Evolutionary conservation across 2,797 vertebrate species (phyloP), one percentile per base, ranked within the genome.

Genomic region (Syndactyla subalaris): DNA sequence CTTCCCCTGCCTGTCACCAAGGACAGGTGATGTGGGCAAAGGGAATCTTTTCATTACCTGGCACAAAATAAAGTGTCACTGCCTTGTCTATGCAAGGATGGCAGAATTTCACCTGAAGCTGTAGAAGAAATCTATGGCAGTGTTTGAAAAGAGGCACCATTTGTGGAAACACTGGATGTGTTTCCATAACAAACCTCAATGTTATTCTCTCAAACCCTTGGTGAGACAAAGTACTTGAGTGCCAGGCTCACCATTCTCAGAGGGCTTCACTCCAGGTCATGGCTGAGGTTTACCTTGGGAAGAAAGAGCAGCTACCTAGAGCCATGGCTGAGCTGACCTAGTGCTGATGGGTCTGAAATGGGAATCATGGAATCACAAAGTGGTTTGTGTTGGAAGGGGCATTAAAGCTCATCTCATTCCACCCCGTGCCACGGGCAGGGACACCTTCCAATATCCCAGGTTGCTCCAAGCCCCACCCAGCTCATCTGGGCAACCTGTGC

Each of bases 291-390:
- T 61, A 51, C 29, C 57, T 12, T 16, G 6, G 14, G 15, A 4
- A 9, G 46, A n/a, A 36, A 10, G 34, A 2, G 9, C 43, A 36
- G 67, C 20, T 3, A 1, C 16, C 2, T 10, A 5, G 12, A 48
- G 26, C 62, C 18, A 2, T 0, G 34, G 51, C 51, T 61, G 84
- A n/a, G 51, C 65, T 29, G 30, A 6, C 23, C 36, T 14, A 2
- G 2, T 61, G 49, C 3, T 66, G 51, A 6, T 18, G 11, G 52
- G 9, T 30, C 46, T 76, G 55, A 0, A 12, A 27, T 14, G n/a
- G 73, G 73, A 85, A 21, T 36, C 73, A 32, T 17, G 23, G 45
- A 41, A 41, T 19, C 83, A 22, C 48, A 14, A 2, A 38, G 29
- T 5, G 24, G 5, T 24, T 63, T 45, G 30, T 32, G 41, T 14